Evolutionary conservation across 2,797 vertebrate species (phyloP), one percentile per base, ranked within the genome.

Genomic region (Basileuterus tristriatus): DNA sequence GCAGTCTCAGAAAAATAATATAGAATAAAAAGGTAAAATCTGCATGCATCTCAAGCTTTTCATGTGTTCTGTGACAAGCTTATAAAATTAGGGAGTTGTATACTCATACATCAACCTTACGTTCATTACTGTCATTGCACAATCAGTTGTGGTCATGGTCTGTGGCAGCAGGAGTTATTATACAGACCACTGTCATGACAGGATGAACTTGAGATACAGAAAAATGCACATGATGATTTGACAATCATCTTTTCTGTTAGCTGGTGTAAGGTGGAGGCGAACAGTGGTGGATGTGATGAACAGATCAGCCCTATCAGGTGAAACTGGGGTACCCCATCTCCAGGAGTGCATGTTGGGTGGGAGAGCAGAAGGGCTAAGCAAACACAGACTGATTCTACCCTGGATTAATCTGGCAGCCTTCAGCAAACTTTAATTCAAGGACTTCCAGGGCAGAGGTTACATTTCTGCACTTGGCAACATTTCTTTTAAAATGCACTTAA

Each of bases 401-500:
- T n/a, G 69, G 74, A 91, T 95, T 94, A 94, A 88, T 59, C 52
- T 82, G 74, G 72, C 79, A 90, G 65, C 80, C 83, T 94, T 95
- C 85, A 81, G 90, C 80, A 94, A 94, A 96, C 90, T 94, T 90
- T 12, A 67, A 64, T 91, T 95, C 77, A 83, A 84, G 80, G 90
- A 62, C 83, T 94, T 94, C 39, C 36, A 72, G 59, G 43, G 36
- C 69, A 94, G 82, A 95, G 87, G 60, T 75, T 89, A 34, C 18
- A 21, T 88, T 86, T 94, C 58, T 96, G 83, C 53, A n/a, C 80
- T 90, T 93, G 85, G 77, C 72, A 88, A 50, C 26, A 16, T 76
- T 87, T 71, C 24, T 78, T 88, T 86, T 83, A 50, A 88, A 89
- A 72, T 44, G 46, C 64, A 50, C 64, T 50, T 77, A 50, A 21